Conservation (phyloP, 2,797 vertebrate genomes). For the Morelia viridis region DNA sequence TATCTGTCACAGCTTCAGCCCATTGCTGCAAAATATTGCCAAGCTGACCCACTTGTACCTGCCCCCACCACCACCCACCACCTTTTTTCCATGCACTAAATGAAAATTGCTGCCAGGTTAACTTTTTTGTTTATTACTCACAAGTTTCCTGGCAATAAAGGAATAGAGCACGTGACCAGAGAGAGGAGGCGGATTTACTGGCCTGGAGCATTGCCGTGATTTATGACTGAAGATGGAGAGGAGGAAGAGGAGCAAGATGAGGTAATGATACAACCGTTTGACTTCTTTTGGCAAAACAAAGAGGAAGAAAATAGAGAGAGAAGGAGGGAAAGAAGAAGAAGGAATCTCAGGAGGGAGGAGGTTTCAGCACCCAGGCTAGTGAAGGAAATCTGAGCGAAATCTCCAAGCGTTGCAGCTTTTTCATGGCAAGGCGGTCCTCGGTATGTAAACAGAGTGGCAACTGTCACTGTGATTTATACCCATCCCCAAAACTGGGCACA, state of each 20-base stretch:
- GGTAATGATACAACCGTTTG: neutral
- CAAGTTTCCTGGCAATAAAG: conserved; percentile 59
- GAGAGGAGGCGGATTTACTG: conserved; percentile 42
- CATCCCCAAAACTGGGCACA: too few relatives aligned
- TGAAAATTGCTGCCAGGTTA: conserved; percentile 41
- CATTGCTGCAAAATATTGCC: conserved; percentile 10
- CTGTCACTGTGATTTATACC: too few relatives aligned
- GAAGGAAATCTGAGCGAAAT: neutral
- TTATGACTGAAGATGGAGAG: conserved; percentile 55
- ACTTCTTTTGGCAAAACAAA: neutral
- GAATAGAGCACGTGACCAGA: conserved; percentile 32
- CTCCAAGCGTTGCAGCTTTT: neutral
- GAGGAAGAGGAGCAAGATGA: conserved; percentile 18
- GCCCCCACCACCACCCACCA: neutral
- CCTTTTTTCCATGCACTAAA: conserved; percentile 34
- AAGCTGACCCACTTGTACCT: neutral
- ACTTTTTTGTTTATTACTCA: conserved; percentile 58
- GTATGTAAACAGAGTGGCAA: too few relatives aligned
- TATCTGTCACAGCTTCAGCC: neutral
- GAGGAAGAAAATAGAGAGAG: neutral
- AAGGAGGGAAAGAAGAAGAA: neutral
- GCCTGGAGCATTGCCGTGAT: conserved; percentile 18
- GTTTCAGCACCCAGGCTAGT: neutral
- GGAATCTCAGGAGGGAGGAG: neutral
- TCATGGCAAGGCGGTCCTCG: neutral